Evolutionary conservation across 37 sponge, comb jelly and placozoan genomes (phyloP).

Genomic region (Aplysina aerophoba): DNA sequence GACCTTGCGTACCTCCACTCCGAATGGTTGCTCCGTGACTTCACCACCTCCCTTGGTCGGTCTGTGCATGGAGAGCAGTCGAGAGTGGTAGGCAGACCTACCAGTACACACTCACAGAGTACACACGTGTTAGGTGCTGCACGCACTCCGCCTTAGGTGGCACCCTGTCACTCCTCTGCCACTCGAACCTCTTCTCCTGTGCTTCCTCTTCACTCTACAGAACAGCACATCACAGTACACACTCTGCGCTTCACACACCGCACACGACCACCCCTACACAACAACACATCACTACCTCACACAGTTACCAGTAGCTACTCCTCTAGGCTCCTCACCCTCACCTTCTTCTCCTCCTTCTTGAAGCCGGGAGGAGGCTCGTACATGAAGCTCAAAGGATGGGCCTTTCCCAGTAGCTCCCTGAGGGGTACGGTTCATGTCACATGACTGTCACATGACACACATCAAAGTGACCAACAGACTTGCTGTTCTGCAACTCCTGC

Average conservation of each 20-base stretch:
- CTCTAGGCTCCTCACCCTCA: conserved; percentile 1
- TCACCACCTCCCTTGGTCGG: neutral
- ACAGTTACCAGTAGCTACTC: conserved; percentile 38
- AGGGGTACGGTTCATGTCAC: neutral
- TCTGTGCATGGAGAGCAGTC: too few species aligned
- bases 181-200: conserved; percentile 79
- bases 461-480: conserved; percentile 38
- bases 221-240: neutral
- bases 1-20: conserved; percentile 83
- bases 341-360: conserved; percentile 44
- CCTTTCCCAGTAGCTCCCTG: conserved; percentile 74
- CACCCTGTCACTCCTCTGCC: conserved; percentile 79
- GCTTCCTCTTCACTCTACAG: neutral
- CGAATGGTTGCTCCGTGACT: conserved; percentile 57
- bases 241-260: neutral
- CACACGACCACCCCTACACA: conserved; percentile 8
- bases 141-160: conserved; percentile 69
- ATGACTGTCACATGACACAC: too few species aligned
- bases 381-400: conserved; percentile 88
- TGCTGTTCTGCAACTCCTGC: conserved; percentile 80
- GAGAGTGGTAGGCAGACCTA: too few species aligned
- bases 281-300: conserved; percentile 26
- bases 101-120: too few species aligned
- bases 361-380: conserved; percentile 92
- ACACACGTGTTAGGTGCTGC: too few species aligned